Conservation (phyloP, 2,113 vertebrate species). For the Typhlomys cinereus region DNA sequence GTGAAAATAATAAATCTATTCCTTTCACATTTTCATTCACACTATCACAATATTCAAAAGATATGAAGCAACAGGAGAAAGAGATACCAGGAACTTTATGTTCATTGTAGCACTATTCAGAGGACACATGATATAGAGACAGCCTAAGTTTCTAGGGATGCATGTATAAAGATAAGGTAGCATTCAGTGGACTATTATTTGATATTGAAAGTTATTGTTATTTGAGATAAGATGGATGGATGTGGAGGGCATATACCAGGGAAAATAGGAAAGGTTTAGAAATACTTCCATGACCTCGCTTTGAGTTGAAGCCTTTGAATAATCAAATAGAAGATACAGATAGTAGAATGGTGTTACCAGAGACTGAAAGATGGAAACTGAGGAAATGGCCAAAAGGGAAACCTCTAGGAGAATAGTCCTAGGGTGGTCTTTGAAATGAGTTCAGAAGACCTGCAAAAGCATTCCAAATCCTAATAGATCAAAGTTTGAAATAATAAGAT, state of each 20-base stretch:
- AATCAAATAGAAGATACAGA: not conserved
- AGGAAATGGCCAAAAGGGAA: not conserved
- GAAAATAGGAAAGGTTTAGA: not conserved
- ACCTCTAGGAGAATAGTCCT: not conserved
- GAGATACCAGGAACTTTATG: too few relatives aligned
- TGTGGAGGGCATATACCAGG: not conserved
- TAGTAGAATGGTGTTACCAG: not conserved
- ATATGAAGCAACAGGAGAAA: too few relatives aligned
- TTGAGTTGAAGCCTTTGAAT: not conserved
- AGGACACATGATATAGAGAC: not conserved
- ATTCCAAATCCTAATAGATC: constrained; percentile 7
- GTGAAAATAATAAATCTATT: not conserved
- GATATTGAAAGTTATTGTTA: too few relatives aligned
- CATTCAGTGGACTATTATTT: too few relatives aligned
- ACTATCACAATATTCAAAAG: not conserved
- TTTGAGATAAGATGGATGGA: not conserved
- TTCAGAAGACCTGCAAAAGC: not conserved
- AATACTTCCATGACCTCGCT: not conserved
- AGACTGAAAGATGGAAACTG: not conserved
- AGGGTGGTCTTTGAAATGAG: not conserved
- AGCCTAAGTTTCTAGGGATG: not conserved
- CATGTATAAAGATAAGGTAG: too few relatives aligned
- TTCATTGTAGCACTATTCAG: not conserved
- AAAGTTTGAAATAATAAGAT: not conserved
- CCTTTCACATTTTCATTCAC: not conserved